A percentile compares a stretch with the other conserved stretches of the same genome.
Evolutionary conservation across 2,888 invertebrate genomes (phyloP).

Genomic region (Brachypterus glaber): DNA sequence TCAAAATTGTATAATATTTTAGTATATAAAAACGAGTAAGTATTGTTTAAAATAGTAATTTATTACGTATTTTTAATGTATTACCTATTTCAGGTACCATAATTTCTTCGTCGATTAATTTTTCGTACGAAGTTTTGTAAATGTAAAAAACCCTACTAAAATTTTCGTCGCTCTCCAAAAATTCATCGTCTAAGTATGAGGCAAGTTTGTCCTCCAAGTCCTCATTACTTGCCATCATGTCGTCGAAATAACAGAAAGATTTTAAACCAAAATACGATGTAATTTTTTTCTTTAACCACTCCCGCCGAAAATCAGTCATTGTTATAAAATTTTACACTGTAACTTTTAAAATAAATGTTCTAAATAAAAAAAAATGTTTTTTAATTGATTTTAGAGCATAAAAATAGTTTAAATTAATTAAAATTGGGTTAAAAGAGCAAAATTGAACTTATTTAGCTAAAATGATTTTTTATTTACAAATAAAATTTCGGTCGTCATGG

Average conservation of each 20-base stretch:
- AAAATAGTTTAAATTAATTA: no score
- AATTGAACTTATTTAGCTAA: no score
- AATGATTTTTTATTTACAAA: conserved; percentile 9
- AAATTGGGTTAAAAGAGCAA: no score
- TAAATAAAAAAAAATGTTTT: background rate
- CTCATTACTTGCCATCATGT: conserved; percentile 46
- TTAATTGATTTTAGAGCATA: no score
- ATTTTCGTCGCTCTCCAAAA: conserved; percentile 39
- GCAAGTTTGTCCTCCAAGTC: conserved; percentile 46
- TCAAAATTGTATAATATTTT: no score
- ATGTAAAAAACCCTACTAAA: conserved; percentile 55
- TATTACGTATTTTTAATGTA: conserved; percentile 17
- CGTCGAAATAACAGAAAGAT: conserved; percentile 48
- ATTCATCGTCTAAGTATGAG: conserved; percentile 46
- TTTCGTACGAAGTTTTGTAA: conserved; percentile 61
- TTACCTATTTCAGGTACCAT: conserved; percentile 64
- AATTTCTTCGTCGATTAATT: conserved; percentile 65
- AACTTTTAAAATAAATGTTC: no score
- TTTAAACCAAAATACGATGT: conserved; percentile 49
- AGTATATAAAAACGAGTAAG: background rate
- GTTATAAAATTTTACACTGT: no score
- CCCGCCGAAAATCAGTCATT: conserved; percentile 47
- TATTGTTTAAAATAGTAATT: background rate
- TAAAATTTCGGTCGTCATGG: conserved; percentile 6
- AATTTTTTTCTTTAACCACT: conserved; percentile 62